A percentile compares a stretch with the other conserved stretches of the same genome.
phyloP scores from a whole-genome alignment of 2,797 vertebrate species.

The Chelon auratus region DNA sequence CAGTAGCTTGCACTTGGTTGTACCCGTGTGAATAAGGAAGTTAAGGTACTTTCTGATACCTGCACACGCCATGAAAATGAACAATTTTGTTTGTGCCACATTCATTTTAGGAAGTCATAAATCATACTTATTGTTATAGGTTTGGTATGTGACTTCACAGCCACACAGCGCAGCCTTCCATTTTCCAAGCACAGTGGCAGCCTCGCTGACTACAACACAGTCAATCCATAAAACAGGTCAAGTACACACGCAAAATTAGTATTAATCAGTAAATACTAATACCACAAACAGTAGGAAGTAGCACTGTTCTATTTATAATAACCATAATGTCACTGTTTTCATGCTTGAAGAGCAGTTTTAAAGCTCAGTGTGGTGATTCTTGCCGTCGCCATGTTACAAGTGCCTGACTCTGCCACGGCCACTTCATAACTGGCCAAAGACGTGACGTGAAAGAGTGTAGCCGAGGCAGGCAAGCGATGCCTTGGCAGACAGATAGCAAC shows the following conservation, averaged over 20 bases:
- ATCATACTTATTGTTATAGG: slow-evolving; percentile 36
- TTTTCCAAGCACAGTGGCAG: slow-evolving; percentile 7
- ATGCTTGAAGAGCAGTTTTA: too few relatives aligned
- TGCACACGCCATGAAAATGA: slow-evolving; percentile 47
- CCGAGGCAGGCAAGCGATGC: too few relatives aligned
- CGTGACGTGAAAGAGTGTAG: too few relatives aligned
- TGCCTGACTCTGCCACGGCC: too few relatives aligned
- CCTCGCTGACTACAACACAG: neutral
- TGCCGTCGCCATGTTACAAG: too few relatives aligned
- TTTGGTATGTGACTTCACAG: slow-evolving; percentile 11
- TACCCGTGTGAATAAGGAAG: slow-evolving; percentile 24
- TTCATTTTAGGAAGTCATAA: slow-evolving; percentile 56
- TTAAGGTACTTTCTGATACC: slow-evolving; percentile 36
- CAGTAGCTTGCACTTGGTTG: slow-evolving; percentile 11
- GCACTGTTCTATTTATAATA: too few relatives aligned
- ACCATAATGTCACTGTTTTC: too few relatives aligned
- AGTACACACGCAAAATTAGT: neutral
- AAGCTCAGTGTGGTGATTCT: too few relatives aligned
- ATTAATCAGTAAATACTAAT: neutral
- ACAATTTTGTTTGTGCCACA: slow-evolving; percentile 60
- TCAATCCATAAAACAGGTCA: slow-evolving; percentile 4
- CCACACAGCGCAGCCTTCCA: neutral
- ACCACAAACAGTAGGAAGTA: too few relatives aligned
- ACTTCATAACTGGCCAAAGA: too few relatives aligned
- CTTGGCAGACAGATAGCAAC: too few relatives aligned